phyloP scores from a whole-genome alignment of 1,140 invertebrate species.

The Drosophila takahashii region DNA sequence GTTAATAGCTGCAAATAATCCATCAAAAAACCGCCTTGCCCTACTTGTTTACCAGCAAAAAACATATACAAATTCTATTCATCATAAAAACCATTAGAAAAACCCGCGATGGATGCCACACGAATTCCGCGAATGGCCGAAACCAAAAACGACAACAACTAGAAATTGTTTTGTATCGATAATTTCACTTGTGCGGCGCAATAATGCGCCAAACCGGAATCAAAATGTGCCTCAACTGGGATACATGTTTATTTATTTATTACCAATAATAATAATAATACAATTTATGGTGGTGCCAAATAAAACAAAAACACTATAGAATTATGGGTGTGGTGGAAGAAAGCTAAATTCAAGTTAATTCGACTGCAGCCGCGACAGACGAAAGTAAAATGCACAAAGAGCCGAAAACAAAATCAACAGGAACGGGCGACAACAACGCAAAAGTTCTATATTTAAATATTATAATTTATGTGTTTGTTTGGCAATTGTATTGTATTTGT shows the following conservation, averaged over 20 bases:
- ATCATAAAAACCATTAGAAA: conserved; percentile 20
- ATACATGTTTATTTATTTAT: conserved; percentile 51
- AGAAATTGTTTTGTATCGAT: conserved; percentile 40
- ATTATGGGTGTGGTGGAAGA: conserved; percentile 36
- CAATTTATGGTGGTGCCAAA: conserved; percentile 65
- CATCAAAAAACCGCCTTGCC: conserved; percentile 4
- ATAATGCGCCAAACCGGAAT: conserved; percentile 53
- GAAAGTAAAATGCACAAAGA: conserved; percentile 62
- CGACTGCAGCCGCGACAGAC: conserved; percentile 4
- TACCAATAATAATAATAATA: conserved; percentile 53
- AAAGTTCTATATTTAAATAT: conserved; percentile 83
- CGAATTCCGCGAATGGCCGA: conserved; percentile 22
- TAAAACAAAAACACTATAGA: conserved; percentile 3
- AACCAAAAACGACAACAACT: conserved; percentile 21
- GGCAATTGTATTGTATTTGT: conserved; percentile 62
- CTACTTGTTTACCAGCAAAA: conserved; percentile 1
- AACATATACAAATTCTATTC: conserved; percentile 35
- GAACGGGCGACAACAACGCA: conserved; percentile 70
- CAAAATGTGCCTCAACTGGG: conserved; percentile 19
- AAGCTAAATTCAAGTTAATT: conserved; percentile 60
- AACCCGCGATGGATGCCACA: conserved; percentile 2
- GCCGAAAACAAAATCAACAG: conserved; percentile 25
- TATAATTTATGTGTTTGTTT: conserved; percentile 83
- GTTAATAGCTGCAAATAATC: neutral
- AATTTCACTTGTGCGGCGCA: conserved; percentile 57